Evolutionary conservation across 2,113 vertebrate species (phyloP).

Genomic region (Odobenus rosmarus): DNA sequence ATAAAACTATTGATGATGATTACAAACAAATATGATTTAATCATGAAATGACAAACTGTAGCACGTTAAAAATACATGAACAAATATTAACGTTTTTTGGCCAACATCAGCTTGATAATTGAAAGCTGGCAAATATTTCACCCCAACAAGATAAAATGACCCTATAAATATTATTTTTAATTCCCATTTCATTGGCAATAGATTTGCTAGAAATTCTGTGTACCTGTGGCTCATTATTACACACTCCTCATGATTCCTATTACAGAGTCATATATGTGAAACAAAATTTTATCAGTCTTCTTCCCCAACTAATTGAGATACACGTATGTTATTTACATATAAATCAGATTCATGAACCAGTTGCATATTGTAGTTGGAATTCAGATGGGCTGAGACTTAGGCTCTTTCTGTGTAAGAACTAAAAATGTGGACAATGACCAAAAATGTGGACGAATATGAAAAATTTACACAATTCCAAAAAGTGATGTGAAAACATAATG

Average conservation of each 20-base stretch:
- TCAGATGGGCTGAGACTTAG: neutral
- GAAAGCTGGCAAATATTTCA: constrained; percentile 11
- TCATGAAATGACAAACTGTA: constrained; percentile 50
- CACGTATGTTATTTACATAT: neutral
- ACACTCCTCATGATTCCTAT: neutral
- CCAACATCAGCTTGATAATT: neutral
- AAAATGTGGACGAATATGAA: constrained; percentile 35
- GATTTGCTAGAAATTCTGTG: neutral
- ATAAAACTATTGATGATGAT: constrained; percentile 31
- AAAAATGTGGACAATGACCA: constrained; percentile 31
- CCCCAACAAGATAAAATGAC: neutral
- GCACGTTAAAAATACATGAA: neutral
- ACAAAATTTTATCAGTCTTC: constrained; percentile 16
- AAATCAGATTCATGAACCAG: neutral
- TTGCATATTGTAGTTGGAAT: neutral
- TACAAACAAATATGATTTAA: constrained; percentile 62
- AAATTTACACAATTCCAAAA: constrained; percentile 51
- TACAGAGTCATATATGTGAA: neutral
- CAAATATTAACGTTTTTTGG: neutral
- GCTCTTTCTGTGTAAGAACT: neutral
- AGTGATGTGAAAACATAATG: constrained; percentile 40
- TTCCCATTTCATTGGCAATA: neutral
- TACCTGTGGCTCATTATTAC: neutral
- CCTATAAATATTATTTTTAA: neutral
- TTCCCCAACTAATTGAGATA: neutral